These are phyloP conservation scores for Sicus ferrugineus DNA, from an alignment of 2,888 invertebrate species.

Conservation along the genomic window DNA sequence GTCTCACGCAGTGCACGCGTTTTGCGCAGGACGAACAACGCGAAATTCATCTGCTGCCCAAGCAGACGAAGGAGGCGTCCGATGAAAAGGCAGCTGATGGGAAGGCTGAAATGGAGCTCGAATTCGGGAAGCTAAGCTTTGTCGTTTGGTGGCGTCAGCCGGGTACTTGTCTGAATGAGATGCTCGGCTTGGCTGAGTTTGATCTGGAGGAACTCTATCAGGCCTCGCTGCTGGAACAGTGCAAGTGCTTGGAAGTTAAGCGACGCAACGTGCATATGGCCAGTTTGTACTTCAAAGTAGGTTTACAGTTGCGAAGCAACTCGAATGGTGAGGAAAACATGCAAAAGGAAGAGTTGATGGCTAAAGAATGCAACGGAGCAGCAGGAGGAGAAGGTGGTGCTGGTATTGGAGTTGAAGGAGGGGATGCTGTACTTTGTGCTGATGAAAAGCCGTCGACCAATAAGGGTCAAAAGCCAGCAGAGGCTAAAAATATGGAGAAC, in stretches of 20 bases:
- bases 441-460: conserved; percentile 24
- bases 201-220: conserved; percentile 53
- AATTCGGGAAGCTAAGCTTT: conserved; percentile 53
- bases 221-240: conserved; percentile 56
- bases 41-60: conserved; percentile 44
- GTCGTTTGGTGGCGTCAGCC: conserved; percentile 61
- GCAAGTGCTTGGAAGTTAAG: conserved; percentile 54
- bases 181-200: conserved; percentile 55
- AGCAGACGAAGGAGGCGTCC: conserved; percentile 15
- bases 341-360: not conserved
- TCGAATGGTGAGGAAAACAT: not conserved
- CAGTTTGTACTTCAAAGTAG: conserved; percentile 56
- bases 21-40: conserved; percentile 55
- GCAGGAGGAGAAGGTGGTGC: no score
- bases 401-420: conserved; percentile 18
- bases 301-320: conserved; percentile 42
- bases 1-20: conserved; percentile 58
- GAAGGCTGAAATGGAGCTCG: conserved; percentile 13
- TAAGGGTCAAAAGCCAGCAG: conserved; percentile 4
- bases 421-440: no score
- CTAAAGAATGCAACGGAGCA: not conserved
- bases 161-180: conserved; percentile 57
- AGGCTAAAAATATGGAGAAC: conserved; percentile 29
- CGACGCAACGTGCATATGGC: conserved; percentile 53
- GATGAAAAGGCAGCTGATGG: conserved; percentile 9